Base-by-base conservation (phyloP, 2,113 vertebrate genomes). In the Prinia subflava region DNA sequence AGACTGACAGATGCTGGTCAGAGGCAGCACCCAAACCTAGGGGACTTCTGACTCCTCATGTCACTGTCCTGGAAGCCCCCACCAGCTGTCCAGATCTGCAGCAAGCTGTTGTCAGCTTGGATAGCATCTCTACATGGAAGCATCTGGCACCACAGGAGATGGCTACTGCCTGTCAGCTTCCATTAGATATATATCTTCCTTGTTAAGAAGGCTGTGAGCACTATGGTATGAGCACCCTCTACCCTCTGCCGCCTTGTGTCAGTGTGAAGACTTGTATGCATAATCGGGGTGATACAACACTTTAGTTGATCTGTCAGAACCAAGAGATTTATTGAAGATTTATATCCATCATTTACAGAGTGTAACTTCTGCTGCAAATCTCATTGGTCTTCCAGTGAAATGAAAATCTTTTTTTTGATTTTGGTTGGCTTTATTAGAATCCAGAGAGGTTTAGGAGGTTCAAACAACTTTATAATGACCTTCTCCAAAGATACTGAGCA, bases 61-160 rank as follows among this genome's bases (percentile, higher is more conserved):
- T 30, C 41, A 15, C 39, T 24, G 18, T 9, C 4, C 37, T 65
- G 28, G 19, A 47, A 62, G 31, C 6, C 9, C 15, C 7, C 3
- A 1, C 13, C 0, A 0, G 10, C 47, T 2, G 2, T 10, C 2
- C 28, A 25, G 35, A 70, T 17, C 7, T 1, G 0, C 2, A 57
- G n/a, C 9, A 44, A 53, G 19, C 28, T 46, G 16, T 14, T 2
- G 0, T 15, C 6, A 4, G 10, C 41, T 44, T 47, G 21, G 15
- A 25, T 27, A 1, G 1, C 11, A 25, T 44, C 16, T 42, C 33
- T 47, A 25, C 67, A 27, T 7, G 15, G 1, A 0, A 18, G n/a
- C 2, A 0, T 50, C 44, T 42, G 10, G 62, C 31, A 71, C 31
- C n/a, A 46, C 0, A 3, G 44, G 35, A 53, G 56, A 33, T 6